Base-by-base conservation (phyloP, 2,888 invertebrate genomes). In the Scaptomyza parva region DNA sequence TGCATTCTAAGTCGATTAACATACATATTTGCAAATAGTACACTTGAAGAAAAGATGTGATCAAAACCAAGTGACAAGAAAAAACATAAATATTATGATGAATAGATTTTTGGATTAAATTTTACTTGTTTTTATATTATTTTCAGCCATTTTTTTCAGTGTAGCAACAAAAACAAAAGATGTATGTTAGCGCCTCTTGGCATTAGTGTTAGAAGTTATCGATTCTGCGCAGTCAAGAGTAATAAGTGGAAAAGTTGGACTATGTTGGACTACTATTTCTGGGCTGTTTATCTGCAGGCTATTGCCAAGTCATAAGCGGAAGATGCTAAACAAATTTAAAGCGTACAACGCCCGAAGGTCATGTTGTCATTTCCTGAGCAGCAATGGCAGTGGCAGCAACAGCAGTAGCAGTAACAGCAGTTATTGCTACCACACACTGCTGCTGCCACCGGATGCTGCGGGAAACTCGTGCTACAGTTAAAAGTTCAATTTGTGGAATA, bases 401-500 rank as follows among this genome's bases (percentile, higher is more conserved):
- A 17, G 24, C 52, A 63, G 43, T 11, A 24, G 55, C 51, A 57
- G 54, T 47, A 51, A 9, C 26, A 18, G 1, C 30, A 20, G 18
- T 30, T 30, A 74, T 60, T 80, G 84, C 61, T 70, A 58, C 45
- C 68, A 47, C 72, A 84, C 70, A 59, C 88, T 76, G 61, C 88
- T 76, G 74, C 69, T 82, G 79, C 55, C 83, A 85, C 82, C 86
- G 76, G 88, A 83, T 80, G 80, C 86, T 68, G 43, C 48, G 76
- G 76, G 75, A 70, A 83, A 57, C 74, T 75, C 71, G 70, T 73
- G 88, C 80, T 74, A 82, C 81, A 78, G 84, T 78, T 86, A 80
- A 82, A 89, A 89, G 89, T 90, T 89, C 90, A 90, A 89, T 89
- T 90, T 89, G 83, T 72, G 81, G 88, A 82, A 82, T 88, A 61